phyloP scores from a whole-genome alignment of 2,888 invertebrate species.

The Tetropium fuscum region DNA sequence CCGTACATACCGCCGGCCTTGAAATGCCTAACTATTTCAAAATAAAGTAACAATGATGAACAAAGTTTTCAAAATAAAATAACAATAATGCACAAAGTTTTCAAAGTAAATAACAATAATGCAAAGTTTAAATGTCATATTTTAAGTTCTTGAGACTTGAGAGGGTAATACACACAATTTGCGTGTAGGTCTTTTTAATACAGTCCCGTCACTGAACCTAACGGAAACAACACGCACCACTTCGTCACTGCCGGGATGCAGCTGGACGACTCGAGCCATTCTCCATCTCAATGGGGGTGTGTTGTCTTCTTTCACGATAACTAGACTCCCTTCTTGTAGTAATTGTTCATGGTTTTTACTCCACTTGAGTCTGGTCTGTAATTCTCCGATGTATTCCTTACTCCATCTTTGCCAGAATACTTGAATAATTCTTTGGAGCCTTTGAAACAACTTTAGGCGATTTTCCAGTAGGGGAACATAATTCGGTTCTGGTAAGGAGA shows the following conservation, averaged over 20 bases:
- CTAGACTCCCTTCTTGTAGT: conserved; percentile 16
- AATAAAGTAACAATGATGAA: too few relatives aligned
- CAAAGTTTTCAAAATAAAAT: too few relatives aligned
- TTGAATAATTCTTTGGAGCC: conserved; percentile 15
- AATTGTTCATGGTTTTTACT: background rate
- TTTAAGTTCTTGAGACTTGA: too few relatives aligned
- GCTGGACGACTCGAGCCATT: background rate
- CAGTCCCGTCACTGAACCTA: too few relatives aligned
- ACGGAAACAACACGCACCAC: conserved; percentile 16
- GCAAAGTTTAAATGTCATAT: too few relatives aligned
- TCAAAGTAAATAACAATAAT: too few relatives aligned
- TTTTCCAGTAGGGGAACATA: background rate
- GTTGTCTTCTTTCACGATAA: conserved; percentile 20
- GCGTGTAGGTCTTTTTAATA: conserved; percentile 13
- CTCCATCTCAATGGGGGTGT: conserved; percentile 13
- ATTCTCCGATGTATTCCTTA: conserved; percentile 24
- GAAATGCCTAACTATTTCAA: too few relatives aligned
- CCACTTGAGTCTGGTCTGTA: conserved; percentile 30
- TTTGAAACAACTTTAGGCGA: conserved; percentile 20
- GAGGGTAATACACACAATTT: conserved; percentile 19
- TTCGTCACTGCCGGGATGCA: conserved; percentile 23
- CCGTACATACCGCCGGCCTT: too few relatives aligned
- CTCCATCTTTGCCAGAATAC: conserved; percentile 31
- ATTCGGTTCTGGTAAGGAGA: conserved; percentile 25
- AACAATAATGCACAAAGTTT: too few relatives aligned